Evolutionary conservation across 2,113 vertebrate genomes (phyloP).

Genomic region (Brevimyrus niger): DNA sequence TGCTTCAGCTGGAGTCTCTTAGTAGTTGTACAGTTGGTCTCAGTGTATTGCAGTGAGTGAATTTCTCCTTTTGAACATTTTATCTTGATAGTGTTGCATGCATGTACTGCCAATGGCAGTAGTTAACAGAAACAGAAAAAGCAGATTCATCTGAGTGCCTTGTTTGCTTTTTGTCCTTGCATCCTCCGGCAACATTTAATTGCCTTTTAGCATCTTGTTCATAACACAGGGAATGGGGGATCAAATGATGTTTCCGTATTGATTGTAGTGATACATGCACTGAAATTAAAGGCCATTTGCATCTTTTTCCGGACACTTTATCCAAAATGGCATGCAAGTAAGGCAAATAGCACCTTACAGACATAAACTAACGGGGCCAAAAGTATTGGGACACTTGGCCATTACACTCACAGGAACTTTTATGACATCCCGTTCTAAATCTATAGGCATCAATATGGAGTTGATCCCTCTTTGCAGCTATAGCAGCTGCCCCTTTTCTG

Average conservation of each 20-base stretch:
- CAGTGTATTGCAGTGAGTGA: background rate
- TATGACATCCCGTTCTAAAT: background rate
- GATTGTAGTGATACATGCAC: background rate
- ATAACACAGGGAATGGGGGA: background rate
- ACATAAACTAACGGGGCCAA: background rate
- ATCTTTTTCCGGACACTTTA: background rate
- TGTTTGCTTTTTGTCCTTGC: background rate
- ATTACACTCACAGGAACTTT: background rate
- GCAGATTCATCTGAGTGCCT: background rate
- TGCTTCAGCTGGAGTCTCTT: background rate
- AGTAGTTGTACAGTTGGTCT: background rate
- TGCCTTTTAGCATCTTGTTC: background rate
- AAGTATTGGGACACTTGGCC: background rate
- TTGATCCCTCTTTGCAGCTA: background rate
- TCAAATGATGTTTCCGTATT: background rate
- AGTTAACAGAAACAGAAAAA: background rate
- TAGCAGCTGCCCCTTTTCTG: background rate
- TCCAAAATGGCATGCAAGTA: background rate
- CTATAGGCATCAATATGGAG: background rate
- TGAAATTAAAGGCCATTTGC: background rate
- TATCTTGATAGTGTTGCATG: background rate
- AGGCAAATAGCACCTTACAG: background rate
- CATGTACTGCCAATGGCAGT: background rate
- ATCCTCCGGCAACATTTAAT: background rate
- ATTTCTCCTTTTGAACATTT: background rate